Evolutionary conservation across 2,888 invertebrate species (phyloP).

Genomic region (Salpingus planirostris): DNA sequence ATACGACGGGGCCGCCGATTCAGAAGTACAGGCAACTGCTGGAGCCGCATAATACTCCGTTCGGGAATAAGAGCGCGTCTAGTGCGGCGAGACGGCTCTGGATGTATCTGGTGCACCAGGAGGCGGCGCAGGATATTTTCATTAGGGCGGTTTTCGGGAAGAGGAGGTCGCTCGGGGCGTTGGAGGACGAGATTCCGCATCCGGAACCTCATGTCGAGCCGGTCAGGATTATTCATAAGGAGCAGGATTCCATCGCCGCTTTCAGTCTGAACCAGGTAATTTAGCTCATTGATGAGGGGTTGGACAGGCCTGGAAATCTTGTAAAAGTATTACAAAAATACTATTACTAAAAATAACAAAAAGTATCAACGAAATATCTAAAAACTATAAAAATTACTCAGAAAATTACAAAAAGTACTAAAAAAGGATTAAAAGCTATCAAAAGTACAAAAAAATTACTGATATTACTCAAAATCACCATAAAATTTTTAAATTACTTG

Average conservation of each 20-base stretch:
- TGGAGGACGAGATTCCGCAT: slow-evolving; percentile 42
- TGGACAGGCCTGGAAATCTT: too few relatives aligned
- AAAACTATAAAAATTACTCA: too few relatives aligned
- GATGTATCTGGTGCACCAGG: slow-evolving; percentile 89
- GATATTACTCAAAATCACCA: too few relatives aligned
- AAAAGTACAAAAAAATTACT: too few relatives aligned
- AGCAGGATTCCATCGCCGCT: slow-evolving; percentile 95
- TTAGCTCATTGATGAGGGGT: too few relatives aligned
- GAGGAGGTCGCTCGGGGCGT: slow-evolving; percentile 50
- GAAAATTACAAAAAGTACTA: too few relatives aligned
- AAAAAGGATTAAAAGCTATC: too few relatives aligned
- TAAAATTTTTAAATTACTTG: too few relatives aligned
- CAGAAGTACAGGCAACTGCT: slow-evolving; percentile 87
- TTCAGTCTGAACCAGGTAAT: slow-evolving; percentile 90
- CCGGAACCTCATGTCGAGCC: slow-evolving; percentile 52
- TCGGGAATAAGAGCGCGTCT: slow-evolving; percentile 62
- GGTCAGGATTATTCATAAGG: slow-evolving; percentile 95
- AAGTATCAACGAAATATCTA: too few relatives aligned
- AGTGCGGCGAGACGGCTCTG: slow-evolving; percentile 78
- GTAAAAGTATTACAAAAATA: too few relatives aligned
- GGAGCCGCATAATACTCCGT: slow-evolving; percentile 92
- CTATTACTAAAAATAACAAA: too few relatives aligned
- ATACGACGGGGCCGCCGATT: slow-evolving; percentile 70
- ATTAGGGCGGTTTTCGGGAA: slow-evolving; percentile 91
- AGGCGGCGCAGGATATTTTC: slow-evolving; percentile 85